Percentiles rank a stretch among this genome's conserved stretches.
Evolutionary conservation across 2,113 vertebrate species (phyloP).

Genomic region (Periophthalmus modestus): DNA sequence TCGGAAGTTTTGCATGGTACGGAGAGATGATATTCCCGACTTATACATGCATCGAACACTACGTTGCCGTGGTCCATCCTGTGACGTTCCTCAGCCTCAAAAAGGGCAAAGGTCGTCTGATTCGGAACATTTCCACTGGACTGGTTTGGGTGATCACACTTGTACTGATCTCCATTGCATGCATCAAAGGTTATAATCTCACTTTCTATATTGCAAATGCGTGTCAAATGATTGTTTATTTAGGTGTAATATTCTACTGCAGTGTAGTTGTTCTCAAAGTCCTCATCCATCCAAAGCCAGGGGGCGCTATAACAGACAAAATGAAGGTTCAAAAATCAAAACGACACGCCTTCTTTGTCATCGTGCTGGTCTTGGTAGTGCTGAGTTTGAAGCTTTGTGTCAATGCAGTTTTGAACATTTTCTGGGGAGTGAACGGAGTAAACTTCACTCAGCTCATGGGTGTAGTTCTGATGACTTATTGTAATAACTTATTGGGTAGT

Average conservation of each 20-base stretch:
- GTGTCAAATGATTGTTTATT: background rate
- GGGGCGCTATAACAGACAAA: no score
- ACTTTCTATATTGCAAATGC: background rate
- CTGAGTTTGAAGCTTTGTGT: background rate
- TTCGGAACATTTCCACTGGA: background rate
- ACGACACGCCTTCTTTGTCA: no score
- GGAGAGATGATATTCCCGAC: conserved; percentile 8
- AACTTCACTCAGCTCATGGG: fast-evolving
- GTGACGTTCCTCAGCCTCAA: conserved; percentile 3
- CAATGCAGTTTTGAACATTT: background rate
- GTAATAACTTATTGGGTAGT: background rate
- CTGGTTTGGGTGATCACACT: background rate
- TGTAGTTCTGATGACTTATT: fast-evolving
- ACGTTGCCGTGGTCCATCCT: conserved; percentile 19
- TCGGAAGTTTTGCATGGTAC: background rate
- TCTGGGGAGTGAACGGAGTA: background rate
- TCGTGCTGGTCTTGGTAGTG: no score
- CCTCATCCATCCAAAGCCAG: no score
- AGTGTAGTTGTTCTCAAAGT: conserved; percentile 4
- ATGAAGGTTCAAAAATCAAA: no score
- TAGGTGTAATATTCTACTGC: background rate
- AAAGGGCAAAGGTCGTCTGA: background rate
- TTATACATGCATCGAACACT: conserved; percentile 5
- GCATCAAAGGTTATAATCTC: fast-evolving
- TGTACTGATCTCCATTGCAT: background rate